A percentile compares a stretch with the other conserved stretches of the same genome.
These are phyloP conservation scores for Intellagama lesueurii DNA, from an alignment of 2,797 vertebrate species.

Conservation along the genomic window DNA sequence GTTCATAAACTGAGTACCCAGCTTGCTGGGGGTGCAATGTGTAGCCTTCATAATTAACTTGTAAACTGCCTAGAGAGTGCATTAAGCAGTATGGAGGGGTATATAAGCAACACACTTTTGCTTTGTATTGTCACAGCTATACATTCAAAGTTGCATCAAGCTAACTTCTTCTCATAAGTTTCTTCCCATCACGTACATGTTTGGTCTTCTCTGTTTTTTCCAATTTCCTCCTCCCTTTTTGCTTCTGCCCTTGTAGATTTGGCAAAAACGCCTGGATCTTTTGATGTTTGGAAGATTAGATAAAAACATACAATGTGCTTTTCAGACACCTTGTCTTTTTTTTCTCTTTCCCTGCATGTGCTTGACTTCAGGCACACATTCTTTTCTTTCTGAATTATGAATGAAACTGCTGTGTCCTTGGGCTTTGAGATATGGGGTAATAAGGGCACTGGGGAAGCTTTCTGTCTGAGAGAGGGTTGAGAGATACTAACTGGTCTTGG, in stretches of 20 bases:
- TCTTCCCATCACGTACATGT: neutral
- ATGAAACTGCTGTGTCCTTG: neutral
- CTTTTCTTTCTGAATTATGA: constrained; percentile 35
- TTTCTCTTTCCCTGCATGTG: neutral
- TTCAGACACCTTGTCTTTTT: neutral
- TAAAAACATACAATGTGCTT: neutral
- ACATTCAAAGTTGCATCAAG: neutral
- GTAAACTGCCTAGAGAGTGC: too few species aligned
- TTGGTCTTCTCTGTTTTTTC: neutral
- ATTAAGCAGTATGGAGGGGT: too few species aligned
- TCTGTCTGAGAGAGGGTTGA: constrained; percentile 25
- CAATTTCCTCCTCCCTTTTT: neutral
- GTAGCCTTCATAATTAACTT: too few species aligned
- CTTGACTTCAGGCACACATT: neutral
- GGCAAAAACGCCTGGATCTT: neutral
- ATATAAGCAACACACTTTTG: too few species aligned
- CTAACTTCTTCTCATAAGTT: neutral
- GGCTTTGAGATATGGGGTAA: constrained; percentile 1
- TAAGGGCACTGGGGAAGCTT: constrained; percentile 9
- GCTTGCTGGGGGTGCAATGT: too few species aligned
- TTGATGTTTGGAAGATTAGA: constrained; percentile 30
- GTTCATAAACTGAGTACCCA: too few species aligned
- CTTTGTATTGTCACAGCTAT: neutral
- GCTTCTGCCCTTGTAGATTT: constrained; percentile 14
- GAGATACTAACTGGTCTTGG: constrained; percentile 11